Evolutionary conservation across 1,140 invertebrate genomes (phyloP), one percentile per base, ranked within the genome.

Genomic region (Bathynomus jamesi): DNA sequence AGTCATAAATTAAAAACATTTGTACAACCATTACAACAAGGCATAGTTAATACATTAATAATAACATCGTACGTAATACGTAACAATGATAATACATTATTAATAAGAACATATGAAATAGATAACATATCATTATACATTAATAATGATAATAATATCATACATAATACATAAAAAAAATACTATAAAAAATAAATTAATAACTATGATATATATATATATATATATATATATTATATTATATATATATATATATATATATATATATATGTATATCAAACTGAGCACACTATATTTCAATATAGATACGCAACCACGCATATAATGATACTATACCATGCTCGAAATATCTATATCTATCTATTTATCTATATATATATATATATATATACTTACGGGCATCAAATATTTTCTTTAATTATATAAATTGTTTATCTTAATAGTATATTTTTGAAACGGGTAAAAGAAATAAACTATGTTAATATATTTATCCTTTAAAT

Each of bases 221-320:
- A 40, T 40, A 40, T 40, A 40, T 40, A 53, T n/a, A n/a, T n/a
- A n/a, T n/a, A n/a, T n/a, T n/a, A n/a, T n/a, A n/a, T n/a, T n/a
- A n/a, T n/a, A n/a, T n/a, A n/a, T n/a, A n/a, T 53, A 53, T 53
- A 53, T 53, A 53, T 53, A 40, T 53, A 53, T 53, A 53, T 53
- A 53, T 53, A 40, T 53, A 53, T 53, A 3, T 3, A 53, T 53
- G 21, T 53, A 53, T 53, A 53, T 53, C 13, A 17, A 53, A 53
- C 21, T 17, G 13, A 53, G 13, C 21, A 53, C 21, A 17, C 2
- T 53, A 53, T 53, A 53, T 53, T 17, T 53, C 2, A 17, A 53
- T 53, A 53, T 53, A 53, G 13, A 53, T 53, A 40, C 21, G 21
- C 21, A 53, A 17, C 13, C 21, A 53, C 21, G 5, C 17, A 53